Conservation (phyloP, 2,113 vertebrate species). For the Naja naja region DNA sequence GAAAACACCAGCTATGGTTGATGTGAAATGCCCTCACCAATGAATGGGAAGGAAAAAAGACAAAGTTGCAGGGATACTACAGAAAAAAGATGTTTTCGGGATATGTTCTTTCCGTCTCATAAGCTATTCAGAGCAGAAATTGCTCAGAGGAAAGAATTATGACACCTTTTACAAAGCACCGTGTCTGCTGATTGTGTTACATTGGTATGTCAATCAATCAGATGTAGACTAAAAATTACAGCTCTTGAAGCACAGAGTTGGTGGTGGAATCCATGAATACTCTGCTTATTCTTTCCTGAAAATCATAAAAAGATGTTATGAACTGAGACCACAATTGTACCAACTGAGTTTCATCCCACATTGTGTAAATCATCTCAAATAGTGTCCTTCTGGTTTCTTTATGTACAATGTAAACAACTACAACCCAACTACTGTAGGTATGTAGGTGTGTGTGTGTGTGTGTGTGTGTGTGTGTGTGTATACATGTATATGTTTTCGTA, state of each 20-base stretch:
- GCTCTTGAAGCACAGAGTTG: background rate
- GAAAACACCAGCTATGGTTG: background rate
- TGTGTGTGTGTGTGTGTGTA: no score
- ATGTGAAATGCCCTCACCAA: background rate
- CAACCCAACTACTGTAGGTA: background rate
- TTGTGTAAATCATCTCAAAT: background rate
- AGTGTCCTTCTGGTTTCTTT: background rate
- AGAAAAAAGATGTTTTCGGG: background rate
- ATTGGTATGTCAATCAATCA: background rate
- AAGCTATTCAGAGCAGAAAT: background rate
- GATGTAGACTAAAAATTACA: background rate
- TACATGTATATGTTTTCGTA: no score
- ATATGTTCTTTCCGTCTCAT: background rate
- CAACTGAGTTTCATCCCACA: background rate
- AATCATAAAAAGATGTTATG: background rate
- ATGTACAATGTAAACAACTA: background rate
- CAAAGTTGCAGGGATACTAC: background rate
- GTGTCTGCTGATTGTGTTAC: background rate
- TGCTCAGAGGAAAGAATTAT: background rate
- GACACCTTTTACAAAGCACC: background rate
- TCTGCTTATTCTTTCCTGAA: background rate
- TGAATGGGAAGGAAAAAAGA: background rate
- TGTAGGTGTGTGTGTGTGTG: background rate
- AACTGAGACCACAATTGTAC: background rate
- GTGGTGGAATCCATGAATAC: background rate